Base-by-base conservation (phyloP, 2,797 vertebrate genomes). In the Coluber constrictor region DNA sequence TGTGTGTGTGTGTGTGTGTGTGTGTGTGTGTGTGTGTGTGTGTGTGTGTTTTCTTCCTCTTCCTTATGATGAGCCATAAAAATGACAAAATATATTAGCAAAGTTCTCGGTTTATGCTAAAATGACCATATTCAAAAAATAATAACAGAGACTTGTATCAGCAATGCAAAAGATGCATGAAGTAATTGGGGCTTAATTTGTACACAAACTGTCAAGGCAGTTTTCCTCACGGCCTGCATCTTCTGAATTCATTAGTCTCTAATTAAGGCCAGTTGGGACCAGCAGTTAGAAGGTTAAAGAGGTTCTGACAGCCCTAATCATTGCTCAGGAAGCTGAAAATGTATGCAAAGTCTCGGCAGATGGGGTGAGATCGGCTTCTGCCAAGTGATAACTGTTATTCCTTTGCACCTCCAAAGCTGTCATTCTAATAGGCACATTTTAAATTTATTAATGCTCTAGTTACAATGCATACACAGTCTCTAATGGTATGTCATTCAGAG, bases 251-350 rank as follows among this genome's bases (percentile, higher is more conserved):
- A 99, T 99, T 99, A 99, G 99, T 99, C 99, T 99, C 98, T 99
- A 99, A 99, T 99, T 99, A 99, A 98, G 99, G 99, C 98, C 98
- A 98, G 98, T 99, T 98, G 99, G 99, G 99, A 99, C 98, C 98
- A 99, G 98, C 99, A 99, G 98, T 99, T 99, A 99, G 99, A 99
- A 99, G 99, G 99, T 99, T 99, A 99, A 99, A 99, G 99, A 99
- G 99, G 98, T 99, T 99, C 98, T 99, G 99, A 99, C 99, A 99
- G 98, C 98, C 98, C 98, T 99, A 99, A 99, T 99, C 99, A 99
- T 99, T 98, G 98, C 98, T 98, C 98, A 99, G 99, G 98, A 99
- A 99, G 99, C 98, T 98, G 98, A 99, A 99, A 99, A 98, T 98
- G 98, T 98, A 98, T 98, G 98, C 98, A 98, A 98, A 98, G 98